Percentiles rank a stretch among this genome's conserved stretches.
These are phyloP conservation scores for Baccha elongata DNA, from an alignment of 2,888 invertebrate species.

Conservation along the genomic window DNA sequence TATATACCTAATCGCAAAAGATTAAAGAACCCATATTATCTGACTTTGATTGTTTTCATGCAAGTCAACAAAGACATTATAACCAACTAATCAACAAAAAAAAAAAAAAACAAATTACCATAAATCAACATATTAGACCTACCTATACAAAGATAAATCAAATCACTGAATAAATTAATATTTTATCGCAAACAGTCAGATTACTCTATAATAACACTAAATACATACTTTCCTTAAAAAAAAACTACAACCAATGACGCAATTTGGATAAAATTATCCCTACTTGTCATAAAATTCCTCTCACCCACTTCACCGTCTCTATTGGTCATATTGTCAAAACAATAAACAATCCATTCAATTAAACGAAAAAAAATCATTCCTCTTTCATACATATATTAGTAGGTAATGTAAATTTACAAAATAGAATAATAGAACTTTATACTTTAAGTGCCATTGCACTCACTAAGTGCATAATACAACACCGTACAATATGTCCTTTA, in stretches of 20 bases:
- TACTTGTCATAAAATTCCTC: conserved; percentile 38
- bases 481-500: neutral
- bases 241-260: conserved; percentile 44
- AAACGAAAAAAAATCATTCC: no score
- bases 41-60: neutral
- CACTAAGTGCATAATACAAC: no score
- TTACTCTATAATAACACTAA: neutral
- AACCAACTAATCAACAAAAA: neutral
- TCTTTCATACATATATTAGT: no score
- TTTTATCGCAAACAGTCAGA: neutral
- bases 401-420: no score
- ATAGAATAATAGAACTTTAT: no score
- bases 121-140: no score
- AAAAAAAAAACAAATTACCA: no score
- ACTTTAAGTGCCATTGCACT: no score
- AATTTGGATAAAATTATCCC: conserved; percentile 50
- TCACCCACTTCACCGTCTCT: neutral
- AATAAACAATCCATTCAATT: neutral
- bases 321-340: conserved; percentile 17
- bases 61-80: no score
- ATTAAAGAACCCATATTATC: no score
- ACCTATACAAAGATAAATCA: neutral
- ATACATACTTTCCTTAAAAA: conserved; percentile 12
- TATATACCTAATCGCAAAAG: no score
- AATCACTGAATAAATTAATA: neutral